phyloP scores from a whole-genome alignment of 1,140 invertebrate genomes.

The Trypoxylus dichotomus region DNA sequence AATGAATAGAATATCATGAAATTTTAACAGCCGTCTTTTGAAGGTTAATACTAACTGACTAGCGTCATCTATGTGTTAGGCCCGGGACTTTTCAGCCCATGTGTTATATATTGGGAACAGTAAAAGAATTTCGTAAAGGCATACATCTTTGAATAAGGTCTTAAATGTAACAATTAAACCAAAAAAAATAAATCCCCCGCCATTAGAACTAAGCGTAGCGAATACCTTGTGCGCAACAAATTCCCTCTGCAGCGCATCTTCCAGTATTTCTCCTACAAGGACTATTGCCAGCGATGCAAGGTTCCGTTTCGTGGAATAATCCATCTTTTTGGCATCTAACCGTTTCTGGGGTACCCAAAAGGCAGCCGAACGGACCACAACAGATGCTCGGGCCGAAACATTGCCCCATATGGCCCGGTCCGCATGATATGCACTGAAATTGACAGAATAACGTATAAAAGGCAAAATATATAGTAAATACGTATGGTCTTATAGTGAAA shows the following conservation, averaged over 20 bases:
- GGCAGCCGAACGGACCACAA: constrained; percentile 59
- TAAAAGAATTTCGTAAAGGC: no score
- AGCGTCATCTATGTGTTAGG: no score
- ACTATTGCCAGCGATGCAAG: constrained; percentile 56
- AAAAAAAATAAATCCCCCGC: no score
- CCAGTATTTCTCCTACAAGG: constrained; percentile 58
- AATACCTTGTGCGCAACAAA: constrained; percentile 60
- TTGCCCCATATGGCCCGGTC: constrained; percentile 55
- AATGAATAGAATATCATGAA: no score
- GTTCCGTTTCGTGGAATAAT: constrained; percentile 53
- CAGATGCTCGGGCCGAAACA: constrained; percentile 60
- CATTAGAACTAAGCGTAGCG: neutral
- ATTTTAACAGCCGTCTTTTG: no score
- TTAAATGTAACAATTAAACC: no score
- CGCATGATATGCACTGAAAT: constrained; percentile 56
- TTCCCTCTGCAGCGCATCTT: constrained; percentile 57
- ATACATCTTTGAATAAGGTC: no score
- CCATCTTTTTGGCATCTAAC: constrained; percentile 53
- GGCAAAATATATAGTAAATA: no score
- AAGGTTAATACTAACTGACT: no score
- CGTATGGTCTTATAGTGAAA: no score
- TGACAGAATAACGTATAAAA: constrained; percentile 26
- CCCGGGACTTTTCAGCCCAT: no score
- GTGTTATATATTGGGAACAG: no score
- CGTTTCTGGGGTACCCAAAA: constrained; percentile 57